phyloP scores from a whole-genome alignment of 2,113 vertebrate species.

The Piprites chloris region DNA sequence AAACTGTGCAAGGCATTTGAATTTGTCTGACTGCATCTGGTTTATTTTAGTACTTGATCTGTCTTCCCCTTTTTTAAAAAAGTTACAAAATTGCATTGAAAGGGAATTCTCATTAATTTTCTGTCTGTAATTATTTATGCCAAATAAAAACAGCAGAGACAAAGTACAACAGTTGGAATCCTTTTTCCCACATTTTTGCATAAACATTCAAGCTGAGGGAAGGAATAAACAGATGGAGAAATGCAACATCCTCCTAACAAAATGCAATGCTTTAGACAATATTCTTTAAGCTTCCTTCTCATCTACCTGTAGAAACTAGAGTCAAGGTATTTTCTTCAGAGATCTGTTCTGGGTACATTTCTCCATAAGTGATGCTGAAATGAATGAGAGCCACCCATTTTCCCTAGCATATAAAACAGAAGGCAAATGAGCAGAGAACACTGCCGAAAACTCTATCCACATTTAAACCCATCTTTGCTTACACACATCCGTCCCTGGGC shows the following conservation, averaged over 20 bases:
- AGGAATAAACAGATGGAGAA: not conserved
- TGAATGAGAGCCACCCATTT: not conserved
- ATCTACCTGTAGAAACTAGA: not conserved
- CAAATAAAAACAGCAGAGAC: constrained; percentile 29
- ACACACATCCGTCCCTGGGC: not conserved
- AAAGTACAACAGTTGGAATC: not conserved
- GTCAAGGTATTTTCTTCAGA: not conserved
- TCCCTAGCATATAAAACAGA: not conserved
- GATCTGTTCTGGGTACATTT: not conserved
- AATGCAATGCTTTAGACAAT: not conserved
- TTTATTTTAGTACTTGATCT: not conserved
- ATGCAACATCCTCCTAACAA: not conserved
- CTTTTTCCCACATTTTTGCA: not conserved
- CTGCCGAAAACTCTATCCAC: not conserved
- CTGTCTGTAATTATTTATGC: not conserved
- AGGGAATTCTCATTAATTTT: not conserved
- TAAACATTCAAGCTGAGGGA: constrained; percentile 2
- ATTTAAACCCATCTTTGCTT: not conserved
- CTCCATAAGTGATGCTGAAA: not conserved
- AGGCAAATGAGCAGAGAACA: not conserved
- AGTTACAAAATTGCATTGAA: not conserved
- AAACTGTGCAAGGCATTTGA: not conserved
- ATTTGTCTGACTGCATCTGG: not conserved
- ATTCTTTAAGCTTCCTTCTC: not conserved
- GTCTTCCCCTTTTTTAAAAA: not conserved